Evolutionary conservation across 2,797 vertebrate species (phyloP), one percentile per base, ranked within the genome.

Genomic region (Pangasius mekongensis): DNA sequence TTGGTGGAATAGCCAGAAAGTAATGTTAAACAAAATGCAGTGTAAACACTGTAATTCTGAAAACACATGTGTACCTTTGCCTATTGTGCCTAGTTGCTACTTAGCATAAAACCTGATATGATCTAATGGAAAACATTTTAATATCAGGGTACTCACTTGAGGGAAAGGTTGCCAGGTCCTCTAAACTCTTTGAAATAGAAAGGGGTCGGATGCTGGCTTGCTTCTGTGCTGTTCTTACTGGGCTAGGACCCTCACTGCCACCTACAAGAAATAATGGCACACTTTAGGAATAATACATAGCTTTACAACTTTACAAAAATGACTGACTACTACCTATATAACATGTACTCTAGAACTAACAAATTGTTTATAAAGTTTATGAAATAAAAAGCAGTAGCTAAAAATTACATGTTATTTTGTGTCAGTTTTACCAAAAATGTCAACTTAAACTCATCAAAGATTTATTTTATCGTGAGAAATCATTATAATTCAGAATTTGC

Each of bases 141-240:
- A 89, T 8, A 76, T 88, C 56, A 91, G 86, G 88, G 90, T 90
- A 92, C 92, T 97, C 97, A 98, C 98, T 95, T 96, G 96, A 94
- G 89, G 93, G 92, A 82, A 95, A 93, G 93, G 96, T 96, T 71
- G 95, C 93, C 93, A 98, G 95, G 90, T 97, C 96, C 92, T 98
- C 97, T 93, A 98, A 94, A 96, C 97, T 98, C 96, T 96, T 97
- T 93, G 96, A 97, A 93, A 96, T 94, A 91, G 97, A 94, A 91
- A 95, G 94, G 91, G 94, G 95, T 94, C 95, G 96, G 94, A 95
- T 92, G 93, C 96, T 92, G 88, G 89, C 94, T 91, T 92, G 95
- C 95, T 95, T 97, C 94, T 96, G 92, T 93, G 95, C 92, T 88
- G 94, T 93, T 95, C 94, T 95, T 93, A 96, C 84, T 62, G 95